These are phyloP conservation scores for Eristalinus aeneus DNA, from an alignment of 2,888 invertebrate species.

Conservation along the genomic window DNA sequence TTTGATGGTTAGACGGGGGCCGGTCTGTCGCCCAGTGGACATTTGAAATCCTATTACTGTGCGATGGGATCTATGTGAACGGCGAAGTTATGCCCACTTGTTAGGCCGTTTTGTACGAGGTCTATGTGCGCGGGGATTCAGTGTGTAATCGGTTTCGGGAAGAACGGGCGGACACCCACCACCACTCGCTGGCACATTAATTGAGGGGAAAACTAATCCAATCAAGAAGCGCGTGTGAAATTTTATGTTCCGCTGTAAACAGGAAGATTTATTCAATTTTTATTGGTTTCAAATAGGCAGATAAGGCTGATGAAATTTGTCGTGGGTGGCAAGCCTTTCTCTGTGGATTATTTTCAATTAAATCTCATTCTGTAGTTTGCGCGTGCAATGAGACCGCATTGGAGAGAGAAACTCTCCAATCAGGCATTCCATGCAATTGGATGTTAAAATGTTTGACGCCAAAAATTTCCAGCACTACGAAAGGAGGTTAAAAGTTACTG, in stretches of 20 bases:
- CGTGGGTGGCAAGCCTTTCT: background rate
- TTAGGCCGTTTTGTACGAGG: background rate
- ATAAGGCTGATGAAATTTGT: background rate
- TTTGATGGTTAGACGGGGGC: conserved; percentile 40
- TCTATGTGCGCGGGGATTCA: background rate
- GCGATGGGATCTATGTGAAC: conserved; percentile 26
- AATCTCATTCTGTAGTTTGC: background rate
- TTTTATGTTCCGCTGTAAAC: conserved; percentile 13
- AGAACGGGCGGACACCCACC: background rate
- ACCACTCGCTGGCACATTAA: background rate
- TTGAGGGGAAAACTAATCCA: conserved; percentile 4
- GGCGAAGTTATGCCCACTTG: conserved; percentile 32
- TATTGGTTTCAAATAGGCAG: background rate
- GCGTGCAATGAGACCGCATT: no score
- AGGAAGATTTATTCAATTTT: background rate
- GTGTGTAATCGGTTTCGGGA: conserved; percentile 19
- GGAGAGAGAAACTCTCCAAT: background rate
- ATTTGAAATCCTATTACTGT: conserved; percentile 49
- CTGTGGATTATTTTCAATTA: background rate
- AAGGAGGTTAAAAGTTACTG: no score
- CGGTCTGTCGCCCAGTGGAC: conserved; percentile 48
- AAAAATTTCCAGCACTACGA: no score
- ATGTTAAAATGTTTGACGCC: no score
- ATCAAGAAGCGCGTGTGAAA: conserved; percentile 24
- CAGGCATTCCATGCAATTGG: background rate